Conservation (phyloP, 2,797 vertebrate species). For the Ctenopoma multispine region DNA sequence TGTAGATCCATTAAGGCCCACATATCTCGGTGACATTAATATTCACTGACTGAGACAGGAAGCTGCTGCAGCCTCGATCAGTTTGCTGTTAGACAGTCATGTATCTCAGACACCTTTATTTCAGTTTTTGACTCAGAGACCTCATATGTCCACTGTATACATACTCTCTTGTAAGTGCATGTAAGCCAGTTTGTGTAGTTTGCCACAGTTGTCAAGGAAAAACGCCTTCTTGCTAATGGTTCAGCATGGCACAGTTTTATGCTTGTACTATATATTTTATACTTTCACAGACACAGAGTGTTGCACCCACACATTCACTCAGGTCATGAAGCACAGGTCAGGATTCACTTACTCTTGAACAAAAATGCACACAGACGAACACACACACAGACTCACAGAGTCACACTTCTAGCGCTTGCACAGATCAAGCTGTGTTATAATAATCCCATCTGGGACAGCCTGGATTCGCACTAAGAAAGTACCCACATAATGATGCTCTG, state of each 20-base stretch:
- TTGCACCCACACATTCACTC: constrained; percentile 30
- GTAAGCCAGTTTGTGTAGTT: constrained; percentile 28
- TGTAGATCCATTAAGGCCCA: constrained; percentile 62
- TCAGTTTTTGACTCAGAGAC: constrained; percentile 29
- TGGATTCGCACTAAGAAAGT: constrained; percentile 65
- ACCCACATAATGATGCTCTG: constrained; percentile 70
- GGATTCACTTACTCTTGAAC: constrained; percentile 21
- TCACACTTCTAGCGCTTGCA: constrained; percentile 53
- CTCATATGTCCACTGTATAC: constrained; percentile 19
- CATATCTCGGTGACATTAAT: constrained; percentile 71
- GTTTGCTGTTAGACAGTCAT: constrained; percentile 40
- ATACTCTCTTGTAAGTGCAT: constrained; percentile 1
- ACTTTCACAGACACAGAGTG: constrained; percentile 39
- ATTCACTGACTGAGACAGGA: constrained; percentile 61
- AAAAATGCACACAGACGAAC: constrained; percentile 41
- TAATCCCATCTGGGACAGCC: constrained; percentile 72
- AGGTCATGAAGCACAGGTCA: constrained; percentile 61
- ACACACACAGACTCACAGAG: constrained; percentile 38
- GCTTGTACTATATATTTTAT: constrained; percentile 39
- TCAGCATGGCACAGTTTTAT: constrained; percentile 31
- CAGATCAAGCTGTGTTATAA: constrained; percentile 73
- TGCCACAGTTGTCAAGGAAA: constrained; percentile 37
- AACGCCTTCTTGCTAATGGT: constrained; percentile 28
- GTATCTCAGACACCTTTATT: constrained; percentile 40
- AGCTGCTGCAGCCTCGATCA: constrained; percentile 42